phyloP scores from a whole-genome alignment of 2,888 invertebrate genomes.

The Steinernema scapterisci region DNA sequence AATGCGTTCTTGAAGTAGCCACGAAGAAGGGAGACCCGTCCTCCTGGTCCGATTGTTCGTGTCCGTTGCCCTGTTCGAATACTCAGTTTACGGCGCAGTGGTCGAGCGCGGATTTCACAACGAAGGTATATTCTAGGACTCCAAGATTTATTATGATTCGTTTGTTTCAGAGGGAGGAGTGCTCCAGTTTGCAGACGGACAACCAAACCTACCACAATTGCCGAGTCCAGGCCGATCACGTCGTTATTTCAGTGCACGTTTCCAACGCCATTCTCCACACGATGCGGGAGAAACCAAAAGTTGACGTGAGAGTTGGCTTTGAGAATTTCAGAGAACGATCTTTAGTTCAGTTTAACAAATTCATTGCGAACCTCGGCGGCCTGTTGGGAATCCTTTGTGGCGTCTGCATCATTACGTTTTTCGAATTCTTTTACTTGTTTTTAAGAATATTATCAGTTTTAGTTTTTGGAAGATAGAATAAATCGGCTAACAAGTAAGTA shows the following conservation, averaged over 20 bases:
- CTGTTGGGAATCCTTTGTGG: constrained; percentile 53
- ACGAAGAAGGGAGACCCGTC: constrained; percentile 37
- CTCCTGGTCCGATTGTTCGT: constrained; percentile 38
- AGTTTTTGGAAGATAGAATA: not conserved
- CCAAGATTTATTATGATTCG: not conserved
- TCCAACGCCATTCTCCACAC: not conserved
- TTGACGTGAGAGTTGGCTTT: not conserved
- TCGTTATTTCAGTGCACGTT: constrained; percentile 14
- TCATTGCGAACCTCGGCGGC: constrained; percentile 47
- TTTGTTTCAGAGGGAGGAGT: not conserved
- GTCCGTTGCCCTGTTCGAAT: constrained; percentile 41
- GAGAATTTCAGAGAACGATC: not conserved
- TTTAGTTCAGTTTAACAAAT: constrained; percentile 46
- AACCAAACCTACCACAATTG: not conserved
- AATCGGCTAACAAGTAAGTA: not conserved
- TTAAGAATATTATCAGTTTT: too few relatives aligned
- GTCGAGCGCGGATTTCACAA: not conserved
- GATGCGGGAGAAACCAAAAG: not conserved
- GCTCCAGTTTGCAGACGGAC: not conserved
- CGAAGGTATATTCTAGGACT: not conserved
- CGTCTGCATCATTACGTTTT: constrained; percentile 49
- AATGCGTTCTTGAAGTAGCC: constrained; percentile 38
- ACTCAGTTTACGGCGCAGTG: constrained; percentile 25
- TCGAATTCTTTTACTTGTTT: constrained; percentile 43
- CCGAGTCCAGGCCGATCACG: not conserved